These are phyloP conservation scores for Morus bassanus DNA, from an alignment of 2,797 vertebrate genomes.

Conservation along the genomic window DNA sequence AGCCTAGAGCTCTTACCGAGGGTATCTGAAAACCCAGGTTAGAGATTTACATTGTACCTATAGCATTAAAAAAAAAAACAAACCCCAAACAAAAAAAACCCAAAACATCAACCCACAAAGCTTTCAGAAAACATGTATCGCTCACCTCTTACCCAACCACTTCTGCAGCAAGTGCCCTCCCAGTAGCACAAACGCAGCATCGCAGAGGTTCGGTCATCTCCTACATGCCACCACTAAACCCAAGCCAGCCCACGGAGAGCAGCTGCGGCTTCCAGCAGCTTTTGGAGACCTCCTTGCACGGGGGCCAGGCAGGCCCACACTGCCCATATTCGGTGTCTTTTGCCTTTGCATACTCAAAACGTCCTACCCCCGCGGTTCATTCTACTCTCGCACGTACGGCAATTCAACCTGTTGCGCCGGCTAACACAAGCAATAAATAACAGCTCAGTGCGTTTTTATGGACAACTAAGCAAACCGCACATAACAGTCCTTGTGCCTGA, in stretches of 20 bases:
- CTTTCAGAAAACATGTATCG: neutral
- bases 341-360: neutral
- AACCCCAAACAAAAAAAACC: neutral
- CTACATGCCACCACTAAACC: neutral
- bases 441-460: accelerated
- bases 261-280: neutral
- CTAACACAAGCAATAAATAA: accelerated
- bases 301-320: neutral
- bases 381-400: neutral
- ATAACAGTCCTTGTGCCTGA: neutral
- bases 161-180: neutral
- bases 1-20: neutral
- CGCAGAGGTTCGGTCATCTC: accelerated
- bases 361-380: accelerated
- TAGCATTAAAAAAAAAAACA: neutral
- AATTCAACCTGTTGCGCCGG: neutral
- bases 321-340: neutral
- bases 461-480: neutral
- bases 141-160: neutral
- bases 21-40: neutral
- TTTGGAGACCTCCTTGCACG: accelerated
- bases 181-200: neutral
- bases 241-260: neutral
- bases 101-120: neutral
- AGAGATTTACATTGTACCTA: neutral